Percentiles rank a stretch among this genome's conserved stretches.
Conservation (phyloP, 1,140 invertebrate genomes). For the Ruditapes philippinarum region DNA sequence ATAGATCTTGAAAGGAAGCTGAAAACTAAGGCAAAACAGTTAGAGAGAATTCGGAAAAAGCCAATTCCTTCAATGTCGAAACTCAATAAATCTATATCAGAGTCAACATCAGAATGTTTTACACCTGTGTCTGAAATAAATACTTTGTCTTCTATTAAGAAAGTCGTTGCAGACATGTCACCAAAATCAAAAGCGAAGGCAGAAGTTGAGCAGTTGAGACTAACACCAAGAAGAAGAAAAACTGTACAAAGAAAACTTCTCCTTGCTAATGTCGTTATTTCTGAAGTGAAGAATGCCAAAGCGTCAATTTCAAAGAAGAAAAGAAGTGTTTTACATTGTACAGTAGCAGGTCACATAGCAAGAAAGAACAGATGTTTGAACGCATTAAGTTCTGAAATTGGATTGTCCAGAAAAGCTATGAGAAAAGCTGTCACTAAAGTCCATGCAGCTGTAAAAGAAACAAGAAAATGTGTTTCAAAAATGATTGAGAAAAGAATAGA, state of each 20-base stretch:
- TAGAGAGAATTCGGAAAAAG: not conserved
- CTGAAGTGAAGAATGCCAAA: not conserved
- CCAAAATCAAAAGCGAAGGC: not conserved
- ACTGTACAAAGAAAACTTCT: not conserved
- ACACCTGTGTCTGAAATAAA: too few species aligned
- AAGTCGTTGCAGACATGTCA: too few species aligned
- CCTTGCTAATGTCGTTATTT: not conserved
- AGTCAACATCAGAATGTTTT: too few species aligned
- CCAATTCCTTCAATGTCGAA: not conserved
- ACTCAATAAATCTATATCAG: too few species aligned
- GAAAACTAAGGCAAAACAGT: not conserved
- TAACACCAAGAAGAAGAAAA: not conserved
- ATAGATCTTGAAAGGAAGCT: slow-evolving; percentile 3
- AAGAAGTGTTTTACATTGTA: not conserved
- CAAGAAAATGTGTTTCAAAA: slow-evolving; percentile 2
- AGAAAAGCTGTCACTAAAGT: too few species aligned
- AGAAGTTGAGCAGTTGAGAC: not conserved
- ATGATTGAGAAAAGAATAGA: not conserved
- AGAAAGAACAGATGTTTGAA: not conserved
- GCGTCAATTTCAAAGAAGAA: not conserved
- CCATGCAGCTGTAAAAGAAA: too few species aligned
- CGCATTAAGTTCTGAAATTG: not conserved
- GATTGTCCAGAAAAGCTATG: too few species aligned
- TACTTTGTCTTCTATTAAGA: too few species aligned
- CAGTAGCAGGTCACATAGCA: not conserved